phyloP scores from a whole-genome alignment of 2,797 vertebrate genomes.

The Lepus oiostolus region DNA sequence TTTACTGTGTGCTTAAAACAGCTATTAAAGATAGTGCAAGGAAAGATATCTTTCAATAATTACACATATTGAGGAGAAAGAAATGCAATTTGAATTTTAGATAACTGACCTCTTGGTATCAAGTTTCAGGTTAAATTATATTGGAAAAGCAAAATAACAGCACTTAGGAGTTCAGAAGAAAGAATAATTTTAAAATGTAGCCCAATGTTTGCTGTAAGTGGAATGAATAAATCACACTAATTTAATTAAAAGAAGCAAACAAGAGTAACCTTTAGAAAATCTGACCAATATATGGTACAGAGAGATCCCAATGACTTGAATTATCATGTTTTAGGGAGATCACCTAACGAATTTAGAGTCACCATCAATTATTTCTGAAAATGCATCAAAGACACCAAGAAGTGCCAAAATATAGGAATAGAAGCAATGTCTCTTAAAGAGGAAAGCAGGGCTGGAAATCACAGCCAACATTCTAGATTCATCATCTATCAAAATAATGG shows the following conservation, averaged over 20 bases:
- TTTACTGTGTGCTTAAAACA: slow-evolving; percentile 23
- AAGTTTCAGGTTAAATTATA: slow-evolving; percentile 17
- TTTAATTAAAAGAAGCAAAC: slow-evolving; percentile 60
- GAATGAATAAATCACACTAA: neutral
- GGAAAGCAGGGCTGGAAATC: neutral
- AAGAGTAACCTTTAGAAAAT: slow-evolving; percentile 22
- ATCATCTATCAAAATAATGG: neutral
- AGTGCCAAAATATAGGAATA: neutral
- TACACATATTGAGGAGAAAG: neutral
- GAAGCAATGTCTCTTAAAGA: neutral
- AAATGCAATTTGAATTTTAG: neutral
- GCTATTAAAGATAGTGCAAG: neutral
- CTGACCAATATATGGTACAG: neutral
- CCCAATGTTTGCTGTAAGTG: slow-evolving; percentile 12
- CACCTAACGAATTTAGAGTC: neutral
- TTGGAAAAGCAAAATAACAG: slow-evolving; percentile 16
- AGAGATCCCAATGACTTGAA: slow-evolving; percentile 1
- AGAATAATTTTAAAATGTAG: slow-evolving; percentile 42
- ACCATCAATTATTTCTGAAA: slow-evolving; percentile 64
- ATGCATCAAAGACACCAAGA: neutral
- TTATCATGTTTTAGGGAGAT: slow-evolving; percentile 10
- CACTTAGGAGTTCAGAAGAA: neutral
- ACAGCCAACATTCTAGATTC: neutral
- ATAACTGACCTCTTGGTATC: neutral
- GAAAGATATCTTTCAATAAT: slow-evolving; percentile 17